phyloP scores from a whole-genome alignment of 2,113 vertebrate genomes.

The Prunella himalayana region DNA sequence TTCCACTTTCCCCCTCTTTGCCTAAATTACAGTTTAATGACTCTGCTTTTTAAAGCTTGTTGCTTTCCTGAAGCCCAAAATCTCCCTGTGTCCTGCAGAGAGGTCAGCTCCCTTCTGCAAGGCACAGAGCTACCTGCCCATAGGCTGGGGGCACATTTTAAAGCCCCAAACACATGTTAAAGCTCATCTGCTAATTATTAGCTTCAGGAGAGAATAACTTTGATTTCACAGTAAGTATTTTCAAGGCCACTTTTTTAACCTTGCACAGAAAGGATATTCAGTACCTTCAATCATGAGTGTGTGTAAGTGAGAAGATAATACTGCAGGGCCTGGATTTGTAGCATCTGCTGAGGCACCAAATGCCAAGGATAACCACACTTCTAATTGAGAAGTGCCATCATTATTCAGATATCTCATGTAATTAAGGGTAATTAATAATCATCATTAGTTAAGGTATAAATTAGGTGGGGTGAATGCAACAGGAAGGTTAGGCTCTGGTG shows the following conservation, averaged over 20 bases:
- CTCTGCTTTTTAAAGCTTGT: not conserved
- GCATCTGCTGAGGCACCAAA: not conserved
- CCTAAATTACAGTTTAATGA: conserved; percentile 36
- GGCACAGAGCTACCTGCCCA: fast-evolving
- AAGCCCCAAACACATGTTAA: not conserved
- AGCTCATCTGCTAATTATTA: not conserved
- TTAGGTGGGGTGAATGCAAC: not conserved
- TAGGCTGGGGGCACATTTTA: not conserved
- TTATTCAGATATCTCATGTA: not conserved
- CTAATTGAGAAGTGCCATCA: not conserved
- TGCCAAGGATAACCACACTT: not conserved
- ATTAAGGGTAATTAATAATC: conserved; percentile 9
- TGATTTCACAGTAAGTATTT: not conserved
- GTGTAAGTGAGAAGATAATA: not conserved
- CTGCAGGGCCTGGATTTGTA: not conserved
- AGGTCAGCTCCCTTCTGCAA: not conserved
- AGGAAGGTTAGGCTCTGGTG: not conserved
- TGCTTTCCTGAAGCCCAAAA: not conserved
- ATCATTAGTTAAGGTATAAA: not conserved
- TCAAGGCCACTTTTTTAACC: not conserved
- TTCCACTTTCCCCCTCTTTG: not conserved
- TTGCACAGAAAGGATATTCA: not conserved
- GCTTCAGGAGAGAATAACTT: not conserved
- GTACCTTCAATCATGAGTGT: not conserved
- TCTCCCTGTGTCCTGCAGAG: not conserved